These are phyloP conservation scores for Siphonodentalium dalli DNA, from an alignment of 2,888 invertebrate species.

Conservation along the genomic window DNA sequence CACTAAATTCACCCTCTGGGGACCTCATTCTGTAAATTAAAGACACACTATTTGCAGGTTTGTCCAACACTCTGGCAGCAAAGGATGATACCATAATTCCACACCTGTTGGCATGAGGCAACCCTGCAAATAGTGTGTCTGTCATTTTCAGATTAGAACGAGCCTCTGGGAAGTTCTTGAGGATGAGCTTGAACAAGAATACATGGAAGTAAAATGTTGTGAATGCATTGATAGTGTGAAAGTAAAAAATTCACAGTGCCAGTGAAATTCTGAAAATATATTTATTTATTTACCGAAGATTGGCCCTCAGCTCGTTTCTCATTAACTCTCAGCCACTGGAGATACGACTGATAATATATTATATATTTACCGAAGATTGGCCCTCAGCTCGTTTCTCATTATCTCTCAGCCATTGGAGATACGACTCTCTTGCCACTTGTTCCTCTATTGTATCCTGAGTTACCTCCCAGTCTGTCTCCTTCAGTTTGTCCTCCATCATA, in stretches of 20 bases:
- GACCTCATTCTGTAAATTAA: too few relatives aligned
- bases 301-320: background rate
- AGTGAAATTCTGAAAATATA: background rate
- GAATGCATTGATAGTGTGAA: background rate
- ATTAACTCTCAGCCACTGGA: too few relatives aligned
- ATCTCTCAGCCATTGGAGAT: slow-evolving; percentile 77
- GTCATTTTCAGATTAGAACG: too few relatives aligned
- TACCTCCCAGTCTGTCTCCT: slow-evolving; percentile 90
- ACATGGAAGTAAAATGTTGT: background rate
- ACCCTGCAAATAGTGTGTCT: too few relatives aligned
- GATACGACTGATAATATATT: background rate
- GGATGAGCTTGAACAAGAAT: too few relatives aligned
- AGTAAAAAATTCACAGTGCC: background rate
- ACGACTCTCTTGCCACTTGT: slow-evolving; percentile 85
- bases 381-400: slow-evolving; percentile 53
- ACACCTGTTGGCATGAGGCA: too few relatives aligned
- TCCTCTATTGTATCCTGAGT: slow-evolving; percentile 90
- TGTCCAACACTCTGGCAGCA: too few relatives aligned
- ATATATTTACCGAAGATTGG: slow-evolving; percentile 35
- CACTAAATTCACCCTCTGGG: too few relatives aligned
- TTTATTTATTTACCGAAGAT: background rate
- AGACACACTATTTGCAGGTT: too few relatives aligned
- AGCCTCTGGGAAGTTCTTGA: too few relatives aligned
- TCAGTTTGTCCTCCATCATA: slow-evolving; percentile 88
- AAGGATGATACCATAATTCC: too few relatives aligned